A percentile compares a stretch with the other conserved stretches of the same genome.
phyloP scores from a whole-genome alignment of 2,113 vertebrate genomes.

The Laterallus jamaicensis region DNA sequence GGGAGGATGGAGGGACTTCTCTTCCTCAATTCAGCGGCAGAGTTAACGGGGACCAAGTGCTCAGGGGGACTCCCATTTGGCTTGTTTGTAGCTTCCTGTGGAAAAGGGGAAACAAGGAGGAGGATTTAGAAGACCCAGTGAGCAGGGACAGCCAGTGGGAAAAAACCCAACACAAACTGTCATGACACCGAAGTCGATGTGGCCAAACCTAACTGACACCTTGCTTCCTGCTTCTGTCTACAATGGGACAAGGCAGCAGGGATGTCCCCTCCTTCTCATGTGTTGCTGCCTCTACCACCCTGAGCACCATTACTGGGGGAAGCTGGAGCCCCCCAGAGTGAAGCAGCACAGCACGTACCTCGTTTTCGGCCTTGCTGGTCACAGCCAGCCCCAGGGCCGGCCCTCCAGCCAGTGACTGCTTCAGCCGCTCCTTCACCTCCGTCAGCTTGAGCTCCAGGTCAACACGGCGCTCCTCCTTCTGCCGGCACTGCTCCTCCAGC shows the following conservation, averaged over 20 bases:
- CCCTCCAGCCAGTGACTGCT: constrained; percentile 89
- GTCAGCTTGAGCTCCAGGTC: constrained; percentile 90
- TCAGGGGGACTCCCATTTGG: constrained; percentile 78
- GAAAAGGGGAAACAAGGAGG: neutral
- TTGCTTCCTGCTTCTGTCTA: neutral
- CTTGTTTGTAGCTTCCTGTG: constrained; percentile 73
- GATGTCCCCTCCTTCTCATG: neutral
- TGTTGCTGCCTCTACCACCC: neutral
- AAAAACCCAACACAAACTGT: no score
- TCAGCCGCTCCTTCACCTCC: constrained; percentile 90
- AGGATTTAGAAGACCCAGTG: neutral
- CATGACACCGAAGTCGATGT: neutral
- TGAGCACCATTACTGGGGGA: neutral
- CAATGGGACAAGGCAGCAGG: neutral
- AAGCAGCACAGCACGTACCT: constrained; percentile 65
- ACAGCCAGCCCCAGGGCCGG: constrained; percentile 79
- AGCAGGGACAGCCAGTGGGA: neutral
- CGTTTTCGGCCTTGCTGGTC: constrained; percentile 72
- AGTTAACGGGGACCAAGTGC: constrained; percentile 86
- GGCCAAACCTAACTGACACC: fast-evolving
- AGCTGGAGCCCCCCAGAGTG: fast-evolving
- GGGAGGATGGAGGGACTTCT: constrained; percentile 86
- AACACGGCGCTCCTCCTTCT: constrained; percentile 85
- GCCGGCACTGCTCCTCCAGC: constrained; percentile 87
- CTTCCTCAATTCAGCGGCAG: constrained; percentile 87